Evolutionary conservation across 2,888 invertebrate species (phyloP).

Genomic region (Stenurella melanura): DNA sequence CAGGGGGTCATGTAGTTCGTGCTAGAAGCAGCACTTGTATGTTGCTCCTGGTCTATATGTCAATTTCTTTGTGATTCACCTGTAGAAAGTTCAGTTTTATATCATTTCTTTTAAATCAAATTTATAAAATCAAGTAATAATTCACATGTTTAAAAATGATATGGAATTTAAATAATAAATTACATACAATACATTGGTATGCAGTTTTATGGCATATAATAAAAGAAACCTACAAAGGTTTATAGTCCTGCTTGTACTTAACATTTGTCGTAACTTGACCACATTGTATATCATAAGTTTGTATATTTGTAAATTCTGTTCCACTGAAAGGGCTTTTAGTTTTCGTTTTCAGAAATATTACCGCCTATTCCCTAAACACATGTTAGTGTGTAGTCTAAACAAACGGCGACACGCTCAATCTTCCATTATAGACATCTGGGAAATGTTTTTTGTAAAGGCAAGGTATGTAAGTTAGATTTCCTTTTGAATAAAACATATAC

Average conservation of each 20-base stretch:
- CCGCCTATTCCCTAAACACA: conserved; percentile 54
- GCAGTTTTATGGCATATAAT: not conserved
- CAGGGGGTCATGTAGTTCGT: no score
- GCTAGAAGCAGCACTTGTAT: no score
- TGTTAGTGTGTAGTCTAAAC: conserved; percentile 63
- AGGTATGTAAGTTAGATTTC: conserved; percentile 52
- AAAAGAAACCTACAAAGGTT: conserved; percentile 6
- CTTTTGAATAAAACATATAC: conserved; percentile 49
- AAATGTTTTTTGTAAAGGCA: conserved; percentile 50
- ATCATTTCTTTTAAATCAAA: no score
- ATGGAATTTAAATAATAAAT: no score
- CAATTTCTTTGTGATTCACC: no score
- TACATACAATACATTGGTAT: not conserved
- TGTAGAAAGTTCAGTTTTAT: no score
- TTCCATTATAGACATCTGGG: conserved; percentile 60
- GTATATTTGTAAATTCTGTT: conserved; percentile 49
- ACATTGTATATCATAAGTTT: conserved; percentile 49
- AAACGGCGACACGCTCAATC: conserved; percentile 61
- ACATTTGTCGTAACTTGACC: conserved; percentile 40
- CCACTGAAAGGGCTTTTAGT: conserved; percentile 50
- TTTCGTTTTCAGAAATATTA: conserved; percentile 46
- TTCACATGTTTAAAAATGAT: no score
- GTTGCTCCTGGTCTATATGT: no score
- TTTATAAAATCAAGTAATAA: no score
- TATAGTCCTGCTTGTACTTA: conserved; percentile 13